Base-by-base conservation (phyloP, 2,797 vertebrate species). In the Neosalanx taihuensis region DNA sequence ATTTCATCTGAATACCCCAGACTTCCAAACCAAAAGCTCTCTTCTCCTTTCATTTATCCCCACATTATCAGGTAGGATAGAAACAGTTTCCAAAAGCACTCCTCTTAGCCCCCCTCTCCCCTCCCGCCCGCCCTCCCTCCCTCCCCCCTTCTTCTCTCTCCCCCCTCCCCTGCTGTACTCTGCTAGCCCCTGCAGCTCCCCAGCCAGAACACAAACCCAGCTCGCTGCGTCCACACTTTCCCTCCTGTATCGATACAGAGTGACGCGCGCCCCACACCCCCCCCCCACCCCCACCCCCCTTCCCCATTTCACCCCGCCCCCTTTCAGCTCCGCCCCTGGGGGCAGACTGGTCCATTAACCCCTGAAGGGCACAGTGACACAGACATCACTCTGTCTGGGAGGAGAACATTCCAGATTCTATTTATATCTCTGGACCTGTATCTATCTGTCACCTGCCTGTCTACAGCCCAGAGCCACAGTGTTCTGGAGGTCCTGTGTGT, bases 191-290 rank as follows among this genome's bases (percentile, higher is more conserved):
- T 23, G 41, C 69, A 74, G 77, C 69, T 75, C 82, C 75, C 74
- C 74, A 77, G 79, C 79, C 80, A 79, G 82, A 77, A 86, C 81
- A 77, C 82, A 84, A 74, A 87, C 77, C 73, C 12, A n/a, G 84
- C 84, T 80, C 88, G 87, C 84, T 3, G 49, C 30, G 15, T 88
- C 64, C 0, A 78, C 88, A 82, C 76, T 89, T 85, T 89, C 75
- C 69, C 80, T 80, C 80, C 75, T 84, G 82, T 81, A 79, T 74
- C 85, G 81, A 89, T 89, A 84, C 77, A 75, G 77, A 83, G 68
- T 83, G 84, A 84, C 83, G 82, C 26, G 0, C 1, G 46, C 23
- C 0, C 12, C 59, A 30, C 31, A 18, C 26, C 51, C 33, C 35
- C 59, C 20, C 1, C n/a, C 58, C 15, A 20, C 51, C 33, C 35